Percentiles rank a stretch among this genome's conserved stretches.
These are phyloP conservation scores for Otocyon megalotis DNA, from an alignment of 2,113 vertebrate genomes.

Conservation along the genomic window DNA sequence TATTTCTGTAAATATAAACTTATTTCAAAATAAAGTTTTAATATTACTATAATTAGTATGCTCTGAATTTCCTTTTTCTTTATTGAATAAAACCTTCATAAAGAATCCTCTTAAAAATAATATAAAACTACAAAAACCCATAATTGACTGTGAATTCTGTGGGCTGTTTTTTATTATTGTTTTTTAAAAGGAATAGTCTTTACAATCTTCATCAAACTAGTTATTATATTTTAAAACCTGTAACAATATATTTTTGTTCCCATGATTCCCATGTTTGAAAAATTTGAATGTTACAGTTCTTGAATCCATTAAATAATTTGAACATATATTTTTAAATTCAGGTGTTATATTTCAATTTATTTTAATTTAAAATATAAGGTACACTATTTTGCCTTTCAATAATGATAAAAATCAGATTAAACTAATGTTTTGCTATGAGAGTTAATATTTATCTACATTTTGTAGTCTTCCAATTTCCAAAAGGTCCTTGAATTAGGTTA, in stretches of 20 bases:
- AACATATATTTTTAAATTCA: slow-evolving; percentile 12
- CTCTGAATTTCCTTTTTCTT: neutral
- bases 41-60: neutral
- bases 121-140: neutral
- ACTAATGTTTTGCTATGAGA: neutral
- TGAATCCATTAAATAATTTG: neutral
- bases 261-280: slow-evolving; percentile 13
- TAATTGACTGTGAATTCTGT: neutral
- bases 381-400: slow-evolving; percentile 44
- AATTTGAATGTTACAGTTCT: slow-evolving; percentile 2
- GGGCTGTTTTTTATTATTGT: slow-evolving; percentile 33
- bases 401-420: slow-evolving; percentile 42
- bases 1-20: neutral
- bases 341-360: neutral
- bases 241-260: neutral
- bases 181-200: neutral
- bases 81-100: neutral
- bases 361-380: neutral
- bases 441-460: slow-evolving; percentile 32
- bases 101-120: neutral
- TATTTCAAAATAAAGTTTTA: neutral
- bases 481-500: slow-evolving; percentile 22
- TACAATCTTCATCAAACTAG: neutral
- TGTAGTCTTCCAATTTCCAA: neutral
- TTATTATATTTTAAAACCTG: slow-evolving; percentile 18